phyloP scores from a whole-genome alignment of 2,888 invertebrate species.

The Ophraella communa region DNA sequence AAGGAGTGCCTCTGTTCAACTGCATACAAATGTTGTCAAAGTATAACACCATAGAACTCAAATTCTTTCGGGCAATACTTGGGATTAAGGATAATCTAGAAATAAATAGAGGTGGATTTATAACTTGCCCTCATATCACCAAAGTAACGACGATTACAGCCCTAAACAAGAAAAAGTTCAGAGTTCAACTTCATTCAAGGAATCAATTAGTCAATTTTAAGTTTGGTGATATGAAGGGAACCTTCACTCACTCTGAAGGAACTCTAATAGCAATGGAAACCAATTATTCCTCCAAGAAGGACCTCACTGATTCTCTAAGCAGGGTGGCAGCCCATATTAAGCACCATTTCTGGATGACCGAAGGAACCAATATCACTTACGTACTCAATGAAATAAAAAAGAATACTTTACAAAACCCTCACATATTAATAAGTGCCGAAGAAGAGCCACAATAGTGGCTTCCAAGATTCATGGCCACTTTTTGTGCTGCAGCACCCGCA shows the following conservation, averaged over 20 bases:
- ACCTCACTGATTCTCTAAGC: neutral
- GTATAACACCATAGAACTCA: neutral
- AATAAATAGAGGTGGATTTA: neutral
- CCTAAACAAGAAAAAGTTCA: neutral
- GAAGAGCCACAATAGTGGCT: no score
- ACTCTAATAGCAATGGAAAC: neutral
- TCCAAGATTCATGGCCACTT: no score
- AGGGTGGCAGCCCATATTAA: neutral
- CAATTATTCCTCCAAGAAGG: neutral
- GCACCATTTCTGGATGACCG: neutral
- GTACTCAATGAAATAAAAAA: no score
- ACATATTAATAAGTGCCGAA: no score
- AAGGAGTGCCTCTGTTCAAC: neutral
- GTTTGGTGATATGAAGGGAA: neutral
- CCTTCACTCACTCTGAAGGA: neutral
- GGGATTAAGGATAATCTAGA: neutral
- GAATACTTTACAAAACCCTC: no score
- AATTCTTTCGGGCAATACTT: neutral
- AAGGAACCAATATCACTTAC: neutral
- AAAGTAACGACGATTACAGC: neutral
- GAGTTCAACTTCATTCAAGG: neutral
- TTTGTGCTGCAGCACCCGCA: no score
- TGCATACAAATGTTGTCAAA: neutral
- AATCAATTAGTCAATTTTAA: neutral
- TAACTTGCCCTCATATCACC: neutral